Conservation (phyloP, 2,888 invertebrate species). For the Chalcosyrphus nemorum region DNA sequence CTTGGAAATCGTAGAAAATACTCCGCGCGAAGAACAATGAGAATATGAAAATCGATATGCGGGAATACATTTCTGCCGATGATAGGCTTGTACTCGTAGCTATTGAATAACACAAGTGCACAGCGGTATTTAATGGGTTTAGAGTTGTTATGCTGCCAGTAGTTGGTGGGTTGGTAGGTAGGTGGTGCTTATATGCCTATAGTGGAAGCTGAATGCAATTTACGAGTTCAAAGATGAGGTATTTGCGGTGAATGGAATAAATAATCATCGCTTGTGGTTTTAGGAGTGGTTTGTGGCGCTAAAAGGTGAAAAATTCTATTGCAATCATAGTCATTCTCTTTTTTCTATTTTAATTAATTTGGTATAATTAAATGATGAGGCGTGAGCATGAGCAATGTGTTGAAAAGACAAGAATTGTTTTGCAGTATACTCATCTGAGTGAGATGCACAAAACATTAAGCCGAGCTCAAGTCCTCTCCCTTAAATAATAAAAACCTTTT, state of each 20-base stretch:
- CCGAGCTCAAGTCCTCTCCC: no score
- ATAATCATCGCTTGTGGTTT: no score
- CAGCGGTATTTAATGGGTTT: constrained; percentile 18
- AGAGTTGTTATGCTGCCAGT: not conserved
- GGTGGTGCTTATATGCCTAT: not conserved
- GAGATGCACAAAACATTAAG: no score
- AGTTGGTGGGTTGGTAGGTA: no score
- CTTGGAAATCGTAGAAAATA: constrained; percentile 44
- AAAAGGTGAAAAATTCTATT: no score
- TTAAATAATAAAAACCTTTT: no score
- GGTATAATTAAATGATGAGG: no score
- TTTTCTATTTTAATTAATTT: no score
- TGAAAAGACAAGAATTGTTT: no score
- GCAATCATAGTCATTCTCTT: no score
- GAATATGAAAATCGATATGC: constrained; percentile 41
- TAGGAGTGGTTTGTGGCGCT: not conserved
- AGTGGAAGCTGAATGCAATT: constrained; percentile 9
- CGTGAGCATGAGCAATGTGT: no score
- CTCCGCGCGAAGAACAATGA: constrained; percentile 13
- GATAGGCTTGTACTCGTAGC: not conserved
- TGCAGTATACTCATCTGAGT: no score
- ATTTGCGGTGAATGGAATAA: not conserved
- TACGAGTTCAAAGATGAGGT: not conserved
- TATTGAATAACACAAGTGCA: constrained; percentile 13
- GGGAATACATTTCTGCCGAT: constrained; percentile 19